These are phyloP conservation scores for Gallinago nigripennis DNA, from an alignment of 2,797 vertebrate species.

Conservation along the genomic window DNA sequence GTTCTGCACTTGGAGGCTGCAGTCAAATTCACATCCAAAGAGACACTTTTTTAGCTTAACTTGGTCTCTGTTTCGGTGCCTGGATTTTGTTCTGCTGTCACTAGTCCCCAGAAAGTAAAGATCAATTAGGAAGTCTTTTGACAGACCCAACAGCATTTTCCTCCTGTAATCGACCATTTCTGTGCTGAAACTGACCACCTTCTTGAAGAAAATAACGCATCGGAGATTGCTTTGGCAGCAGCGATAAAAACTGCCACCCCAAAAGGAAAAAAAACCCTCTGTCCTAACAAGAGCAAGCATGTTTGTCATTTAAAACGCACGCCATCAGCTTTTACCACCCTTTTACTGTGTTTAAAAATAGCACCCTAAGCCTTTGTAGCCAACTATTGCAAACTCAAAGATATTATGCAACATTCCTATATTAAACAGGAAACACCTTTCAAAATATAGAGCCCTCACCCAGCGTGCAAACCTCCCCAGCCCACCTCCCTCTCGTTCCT, in stretches of 20 bases:
- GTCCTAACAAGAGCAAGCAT: neutral
- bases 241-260: neutral
- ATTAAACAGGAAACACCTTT: neutral
- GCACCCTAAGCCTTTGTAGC: neutral
- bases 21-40: constrained; percentile 1
- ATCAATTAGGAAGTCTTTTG: neutral
- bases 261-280: neutral
- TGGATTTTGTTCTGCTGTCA: neutral
- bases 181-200: neutral
- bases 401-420: neutral
- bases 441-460: neutral
- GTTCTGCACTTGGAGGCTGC: neutral
- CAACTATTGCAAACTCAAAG: constrained; percentile 7
- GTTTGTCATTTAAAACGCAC: neutral
- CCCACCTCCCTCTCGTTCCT: neutral
- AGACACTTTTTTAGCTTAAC: neutral
- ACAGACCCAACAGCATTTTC: neutral
- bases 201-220: neutral
- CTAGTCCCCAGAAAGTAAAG: neutral
- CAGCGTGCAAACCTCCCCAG: neutral
- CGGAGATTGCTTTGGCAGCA: neutral
- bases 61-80: neutral
- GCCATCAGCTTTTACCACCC: neutral
- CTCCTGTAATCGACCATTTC: neutral
- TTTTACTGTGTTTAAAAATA: constrained; percentile 13